These are phyloP conservation scores for Leptobrachium leishanense DNA, from an alignment of 2,113 vertebrate genomes.

Conservation along the genomic window DNA sequence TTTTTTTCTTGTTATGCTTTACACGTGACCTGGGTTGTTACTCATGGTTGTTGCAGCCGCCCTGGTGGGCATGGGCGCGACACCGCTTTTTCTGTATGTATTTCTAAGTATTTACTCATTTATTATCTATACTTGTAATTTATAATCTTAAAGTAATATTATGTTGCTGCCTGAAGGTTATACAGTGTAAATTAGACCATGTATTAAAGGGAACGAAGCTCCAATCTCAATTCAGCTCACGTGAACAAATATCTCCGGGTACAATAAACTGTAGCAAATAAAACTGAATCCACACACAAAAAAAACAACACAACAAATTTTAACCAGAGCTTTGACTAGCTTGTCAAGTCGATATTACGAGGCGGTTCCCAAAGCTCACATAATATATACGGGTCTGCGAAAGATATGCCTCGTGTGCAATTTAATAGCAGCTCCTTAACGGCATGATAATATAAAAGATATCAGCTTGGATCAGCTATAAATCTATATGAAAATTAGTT, in stretches of 20 bases:
- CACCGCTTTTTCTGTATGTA: too few relatives aligned
- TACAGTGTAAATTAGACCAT: not conserved
- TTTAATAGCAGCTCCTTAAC: conserved; percentile 43
- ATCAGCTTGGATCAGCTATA: conserved; percentile 39
- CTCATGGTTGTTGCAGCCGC: too few relatives aligned
- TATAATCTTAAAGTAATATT: too few relatives aligned
- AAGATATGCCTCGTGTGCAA: conserved; percentile 23
- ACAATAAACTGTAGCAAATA: not conserved
- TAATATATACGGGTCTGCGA: conserved; percentile 30
- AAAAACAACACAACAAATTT: not conserved
- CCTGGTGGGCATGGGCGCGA: too few relatives aligned
- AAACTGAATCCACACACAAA: conserved; percentile 10
- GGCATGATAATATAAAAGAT: conserved; percentile 33
- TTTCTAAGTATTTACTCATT: too few relatives aligned
- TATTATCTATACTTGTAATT: too few relatives aligned
- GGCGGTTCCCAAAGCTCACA: conserved; percentile 28
- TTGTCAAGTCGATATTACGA: conserved; percentile 35
- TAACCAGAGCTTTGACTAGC: not conserved
- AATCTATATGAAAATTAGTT: conserved; percentile 48
- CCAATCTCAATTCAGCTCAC: conserved; percentile 1
- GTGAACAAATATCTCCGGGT: not conserved
- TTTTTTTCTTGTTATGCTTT: too few relatives aligned
- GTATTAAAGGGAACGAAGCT: not conserved
- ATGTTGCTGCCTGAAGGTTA: too few relatives aligned
- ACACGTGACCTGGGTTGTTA: too few relatives aligned